Evolutionary conservation across 2,113 vertebrate genomes (phyloP).

Genomic region (Calyptommatus sinebrachiatus): DNA sequence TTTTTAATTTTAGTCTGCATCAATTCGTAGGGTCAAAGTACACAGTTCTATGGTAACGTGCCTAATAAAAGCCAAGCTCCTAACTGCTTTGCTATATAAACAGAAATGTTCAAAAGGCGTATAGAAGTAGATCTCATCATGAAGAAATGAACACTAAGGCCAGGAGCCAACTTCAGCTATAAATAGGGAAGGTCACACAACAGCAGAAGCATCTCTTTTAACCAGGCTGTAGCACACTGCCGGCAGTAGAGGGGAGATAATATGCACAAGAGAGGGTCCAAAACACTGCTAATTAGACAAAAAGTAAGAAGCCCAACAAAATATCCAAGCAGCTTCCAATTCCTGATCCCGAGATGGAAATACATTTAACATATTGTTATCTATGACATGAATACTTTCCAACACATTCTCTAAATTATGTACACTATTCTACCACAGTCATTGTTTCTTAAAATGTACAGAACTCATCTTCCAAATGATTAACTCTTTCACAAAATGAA

Average conservation of each 20-base stretch:
- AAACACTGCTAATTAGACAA: neutral
- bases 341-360: neutral
- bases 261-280: neutral
- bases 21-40: neutral
- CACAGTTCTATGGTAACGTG: neutral
- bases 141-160: slow-evolving; percentile 9
- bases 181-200: slow-evolving; percentile 6
- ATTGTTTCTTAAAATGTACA: too few relatives aligned
- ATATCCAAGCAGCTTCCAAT: neutral
- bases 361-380: too few relatives aligned
- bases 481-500: too few relatives aligned
- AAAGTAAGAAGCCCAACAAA: neutral
- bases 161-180: neutral
- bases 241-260: neutral
- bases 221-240: neutral
- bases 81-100: neutral
- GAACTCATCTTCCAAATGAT: too few relatives aligned
- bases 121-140: slow-evolving; percentile 4
- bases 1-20: neutral
- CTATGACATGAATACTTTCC: too few relatives aligned
- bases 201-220: neutral
- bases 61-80: neutral
- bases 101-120: slow-evolving; percentile 2
- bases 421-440: too few relatives aligned
- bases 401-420: too few relatives aligned